Percentiles rank a stretch among this genome's conserved stretches.
These are phyloP conservation scores for Anadara kagoshimensis DNA, from an alignment of 1,140 invertebrate species.

Conservation along the genomic window DNA sequence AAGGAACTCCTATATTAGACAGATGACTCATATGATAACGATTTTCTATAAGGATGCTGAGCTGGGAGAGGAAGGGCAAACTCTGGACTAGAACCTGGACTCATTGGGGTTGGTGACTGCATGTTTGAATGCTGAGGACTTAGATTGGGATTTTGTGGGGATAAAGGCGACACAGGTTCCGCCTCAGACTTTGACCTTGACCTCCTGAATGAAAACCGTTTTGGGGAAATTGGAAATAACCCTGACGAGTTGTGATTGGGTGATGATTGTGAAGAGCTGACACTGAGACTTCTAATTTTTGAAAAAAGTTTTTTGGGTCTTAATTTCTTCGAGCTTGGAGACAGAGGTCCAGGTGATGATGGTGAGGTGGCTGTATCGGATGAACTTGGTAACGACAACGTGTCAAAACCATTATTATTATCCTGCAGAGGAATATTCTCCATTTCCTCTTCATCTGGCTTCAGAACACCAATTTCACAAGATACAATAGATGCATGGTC, in stretches of 20 bases:
- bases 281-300: constrained; percentile 35
- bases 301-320: constrained; percentile 50
- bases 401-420: constrained; percentile 12
- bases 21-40: constrained; percentile 45
- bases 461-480: constrained; percentile 79
- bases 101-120: constrained; percentile 30
- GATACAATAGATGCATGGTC: constrained; percentile 93
- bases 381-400: constrained; percentile 8
- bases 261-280: constrained; percentile 31
- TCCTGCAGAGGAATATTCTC: constrained; percentile 47
- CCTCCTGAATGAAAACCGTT: constrained; percentile 51
- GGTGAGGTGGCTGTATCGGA: constrained; percentile 7
- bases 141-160: constrained; percentile 21
- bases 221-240: constrained; percentile 33
- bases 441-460: constrained; percentile 50
- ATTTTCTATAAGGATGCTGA: constrained; percentile 29
- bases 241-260: constrained; percentile 27
- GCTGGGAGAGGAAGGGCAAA: constrained; percentile 5
- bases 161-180: constrained; percentile 39
- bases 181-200: constrained; percentile 40
- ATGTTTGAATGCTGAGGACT: constrained; percentile 7
- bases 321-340: constrained; percentile 23
- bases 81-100: constrained; percentile 19
- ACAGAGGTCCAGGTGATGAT: constrained; percentile 7
- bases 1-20: constrained; percentile 23